These are phyloP conservation scores for Steinernema khuongi DNA, from an alignment of 1,140 invertebrate species.

Conservation along the genomic window DNA sequence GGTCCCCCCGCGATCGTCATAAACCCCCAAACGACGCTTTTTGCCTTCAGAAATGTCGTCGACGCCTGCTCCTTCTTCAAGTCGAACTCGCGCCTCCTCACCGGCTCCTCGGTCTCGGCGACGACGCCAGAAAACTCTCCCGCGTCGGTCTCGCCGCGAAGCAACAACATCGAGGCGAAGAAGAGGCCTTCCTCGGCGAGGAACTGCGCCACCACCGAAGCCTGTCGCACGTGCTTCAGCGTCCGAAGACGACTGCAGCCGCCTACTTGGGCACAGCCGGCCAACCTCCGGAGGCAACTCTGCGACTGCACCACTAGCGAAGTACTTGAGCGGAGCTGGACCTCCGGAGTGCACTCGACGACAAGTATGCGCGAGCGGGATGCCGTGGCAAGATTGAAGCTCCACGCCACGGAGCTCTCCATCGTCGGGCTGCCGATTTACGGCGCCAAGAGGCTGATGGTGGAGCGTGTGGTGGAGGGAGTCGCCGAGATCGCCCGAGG, in stretches of 20 bases:
- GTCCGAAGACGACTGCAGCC: slow-evolving; percentile 38
- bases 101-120: slow-evolving; percentile 20
- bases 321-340: background rate
- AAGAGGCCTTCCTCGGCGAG: background rate
- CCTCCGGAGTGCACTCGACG: background rate
- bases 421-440: slow-evolving; percentile 55
- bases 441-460: slow-evolving; percentile 44
- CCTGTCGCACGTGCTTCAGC: slow-evolving; percentile 44
- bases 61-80: slow-evolving; percentile 59
- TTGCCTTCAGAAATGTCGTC: slow-evolving; percentile 55
- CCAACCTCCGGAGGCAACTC: slow-evolving; percentile 26
- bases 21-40: background rate
- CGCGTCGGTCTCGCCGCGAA: background rate
- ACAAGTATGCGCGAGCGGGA: background rate
- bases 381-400: slow-evolving; percentile 24
- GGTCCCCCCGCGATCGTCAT: too few species aligned
- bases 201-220: slow-evolving; percentile 20
- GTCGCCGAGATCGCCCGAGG: slow-evolving; percentile 53
- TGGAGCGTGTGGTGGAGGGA: slow-evolving; percentile 55
- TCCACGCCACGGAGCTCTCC: slow-evolving; percentile 41
- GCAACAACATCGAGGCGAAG: slow-evolving; percentile 44
- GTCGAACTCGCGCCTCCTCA: slow-evolving; percentile 44
- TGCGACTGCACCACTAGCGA: slow-evolving; percentile 36
- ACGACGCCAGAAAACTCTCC: background rate
- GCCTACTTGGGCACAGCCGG: slow-evolving; percentile 36